Evolutionary conservation across 2,888 invertebrate species (phyloP).

Genomic region (Dioctria rufipes): DNA sequence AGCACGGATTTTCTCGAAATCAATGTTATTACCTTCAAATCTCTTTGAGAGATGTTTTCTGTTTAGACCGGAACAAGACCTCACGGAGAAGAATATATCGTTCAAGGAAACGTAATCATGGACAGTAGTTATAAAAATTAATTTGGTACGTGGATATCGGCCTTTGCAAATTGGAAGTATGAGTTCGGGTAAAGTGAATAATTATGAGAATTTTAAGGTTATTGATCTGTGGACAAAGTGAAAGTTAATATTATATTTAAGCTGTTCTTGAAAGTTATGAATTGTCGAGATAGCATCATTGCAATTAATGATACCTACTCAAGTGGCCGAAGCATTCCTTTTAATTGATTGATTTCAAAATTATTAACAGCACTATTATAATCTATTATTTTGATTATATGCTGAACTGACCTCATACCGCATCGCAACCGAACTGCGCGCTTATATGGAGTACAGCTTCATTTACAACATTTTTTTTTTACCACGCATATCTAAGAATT

Average conservation of each 20-base stretch:
- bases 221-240: constrained; percentile 14
- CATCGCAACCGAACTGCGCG: too few species aligned
- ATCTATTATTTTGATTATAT: too few species aligned
- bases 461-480: too few species aligned
- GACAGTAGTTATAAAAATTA: constrained; percentile 30
- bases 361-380: too few species aligned
- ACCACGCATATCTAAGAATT: too few species aligned
- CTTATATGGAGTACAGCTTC: too few species aligned
- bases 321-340: too few species aligned
- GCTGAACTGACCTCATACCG: too few species aligned
- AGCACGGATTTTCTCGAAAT: constrained; percentile 23
- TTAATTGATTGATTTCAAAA: too few species aligned
- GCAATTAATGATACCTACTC: too few species aligned
- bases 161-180: background rate
- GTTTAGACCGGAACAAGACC: constrained; percentile 29
- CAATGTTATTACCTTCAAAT: constrained; percentile 21
- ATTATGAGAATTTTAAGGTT: constrained; percentile 25
- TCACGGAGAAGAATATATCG: constrained; percentile 21
- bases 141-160: constrained; percentile 37
- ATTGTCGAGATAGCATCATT: too few species aligned
- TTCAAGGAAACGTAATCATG: constrained; percentile 32
- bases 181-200: constrained; percentile 25
- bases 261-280: background rate
- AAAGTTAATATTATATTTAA: constrained; percentile 17
- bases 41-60: constrained; percentile 22